Evolutionary conservation across 37 sponge, comb jelly and placozoan genomes (phyloP).

Genomic region (Halisarca cf. caerulea): DNA sequence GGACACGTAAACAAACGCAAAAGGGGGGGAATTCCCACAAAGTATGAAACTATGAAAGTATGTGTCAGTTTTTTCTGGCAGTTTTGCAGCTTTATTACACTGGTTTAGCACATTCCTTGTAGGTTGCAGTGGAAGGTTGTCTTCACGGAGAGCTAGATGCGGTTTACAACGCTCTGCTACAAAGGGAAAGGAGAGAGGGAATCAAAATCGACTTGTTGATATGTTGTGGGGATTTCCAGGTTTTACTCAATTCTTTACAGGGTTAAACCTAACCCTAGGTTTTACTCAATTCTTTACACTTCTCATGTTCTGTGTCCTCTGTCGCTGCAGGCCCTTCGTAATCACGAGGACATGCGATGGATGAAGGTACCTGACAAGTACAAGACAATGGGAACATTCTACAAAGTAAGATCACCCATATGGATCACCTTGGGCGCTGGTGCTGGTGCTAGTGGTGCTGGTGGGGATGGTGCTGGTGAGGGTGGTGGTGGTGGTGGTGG

Average conservation of each 20-base stretch:
- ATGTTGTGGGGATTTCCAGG: slow-evolving; percentile 98
- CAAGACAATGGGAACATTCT: slow-evolving; percentile 78
- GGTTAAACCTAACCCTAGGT: neutral
- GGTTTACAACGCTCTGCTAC: slow-evolving; percentile 73
- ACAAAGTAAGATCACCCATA: too few species aligned
- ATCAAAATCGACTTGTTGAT: slow-evolving; percentile 89
- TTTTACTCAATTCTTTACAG: slow-evolving; percentile 2
- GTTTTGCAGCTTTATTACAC: too few species aligned
- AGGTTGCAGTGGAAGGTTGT: slow-evolving; percentile 97
- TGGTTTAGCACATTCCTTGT: neutral
- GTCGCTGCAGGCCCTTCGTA: slow-evolving; percentile 65
- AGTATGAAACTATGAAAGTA: neutral
- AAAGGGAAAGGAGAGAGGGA: slow-evolving; percentile 63
- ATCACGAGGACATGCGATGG: slow-evolving; percentile 72
- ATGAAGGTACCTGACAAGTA: slow-evolving; percentile 93
- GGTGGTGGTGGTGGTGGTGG: too few species aligned
- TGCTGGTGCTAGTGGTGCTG: neutral
- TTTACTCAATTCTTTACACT: neutral
- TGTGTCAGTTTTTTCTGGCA: too few species aligned
- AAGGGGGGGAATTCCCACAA: neutral
- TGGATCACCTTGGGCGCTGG: too few species aligned
- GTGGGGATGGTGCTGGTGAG: too few species aligned
- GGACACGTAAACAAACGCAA: neutral
- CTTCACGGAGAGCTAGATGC: slow-evolving; percentile 92
- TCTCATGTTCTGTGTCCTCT: too few species aligned